Evolutionary conservation across 2,888 invertebrate genomes (phyloP), one percentile per base, ranked within the genome.

Genomic region (Cybosia mesomella): DNA sequence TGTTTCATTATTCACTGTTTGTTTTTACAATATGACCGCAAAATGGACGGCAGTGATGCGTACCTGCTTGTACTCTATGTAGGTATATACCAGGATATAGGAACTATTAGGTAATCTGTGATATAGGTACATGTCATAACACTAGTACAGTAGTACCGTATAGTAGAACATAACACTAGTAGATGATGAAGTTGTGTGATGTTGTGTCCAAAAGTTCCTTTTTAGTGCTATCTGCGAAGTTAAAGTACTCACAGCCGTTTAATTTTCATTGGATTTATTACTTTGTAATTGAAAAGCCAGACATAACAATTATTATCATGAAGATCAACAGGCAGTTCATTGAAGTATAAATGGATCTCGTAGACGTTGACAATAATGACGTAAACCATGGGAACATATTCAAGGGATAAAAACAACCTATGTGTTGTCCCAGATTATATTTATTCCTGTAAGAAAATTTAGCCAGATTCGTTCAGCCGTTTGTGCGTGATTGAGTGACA

Each of bases 211-310:
- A 53, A 21, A 54, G 1, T 54, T 54, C 10, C 11, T 36, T 58
- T 60, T 39, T 53, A 13, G 11, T 53, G 28, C 11, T 21, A 24
- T 8, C 36, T 8, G 15, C 22, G 13, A 55, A 55, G 4, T n/a
- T 18, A 32, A 24, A 49, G 1, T 21, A 11, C 53, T 53, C 36
- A 0, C n/a, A 55, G 22, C 55, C 3, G 11, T 24, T 66, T 58
- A 68, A 60, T 64, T 49, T 70, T 69, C 60, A 64, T 59, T 64
- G 63, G 59, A 68, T 64, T 67, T 63, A 68, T 64, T 55, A 55
- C 54, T 64, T 59, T 59, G 55, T 64, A 64, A 64, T 68, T 68
- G 64, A 59, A n/a, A 34, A 59, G 36, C 64, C 64, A 68, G 68
- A 68, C 68, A n/a, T 43, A 63, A 57, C 58, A 55, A 59, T 43